Base-by-base conservation (phyloP, 2,113 vertebrate genomes). In the Sorex fumeus region DNA sequence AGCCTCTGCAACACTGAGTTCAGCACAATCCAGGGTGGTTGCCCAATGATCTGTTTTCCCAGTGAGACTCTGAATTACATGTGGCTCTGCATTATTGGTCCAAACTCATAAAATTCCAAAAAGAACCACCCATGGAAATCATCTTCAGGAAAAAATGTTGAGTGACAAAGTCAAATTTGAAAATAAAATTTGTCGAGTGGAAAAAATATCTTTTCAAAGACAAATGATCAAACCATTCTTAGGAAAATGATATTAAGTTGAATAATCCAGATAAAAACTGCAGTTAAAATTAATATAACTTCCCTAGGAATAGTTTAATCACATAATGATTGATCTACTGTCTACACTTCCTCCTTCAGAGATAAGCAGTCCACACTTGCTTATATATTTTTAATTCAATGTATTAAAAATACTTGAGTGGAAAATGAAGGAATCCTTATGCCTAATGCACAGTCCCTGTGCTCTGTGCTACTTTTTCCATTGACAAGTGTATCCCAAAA, bases 171-270 rank as follows among this genome's bases (percentile, higher is more conserved):
- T 64, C n/a, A 85, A 66, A 43, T 81, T 27, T 80, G 4, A 88
- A 95, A 85, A 83, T 60, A 71, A 86, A 95, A 93, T 15, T 18
- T 88, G 40, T 84, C 81, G 47, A 78, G 1, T 40, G 70, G 84
- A 60, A 72, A 76, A 43, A 82, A 47, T 18, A 28, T 28, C 21
- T 60, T 60, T 60, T 66, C 21, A 28, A 30, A 66, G 27, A 30
- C 12, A 66, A 30, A 6, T 72, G 16, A 70, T 81, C 64, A 94
- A 84, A 90, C 8, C 43, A 70, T 4, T 78, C 28, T 53, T 45
- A 86, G 32, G 36, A 81, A 94, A 88, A 78, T 66, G 85, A 72
- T 77, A 74, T 70, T 69, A 50, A 62, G 32, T 72, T 87, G 82
- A 70, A 1, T 34, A 80, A 23, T 87, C 62, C 10, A 36, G 16